Conservation (phyloP, 2,113 vertebrate species). For the Ophthalmolycus amberensis region DNA sequence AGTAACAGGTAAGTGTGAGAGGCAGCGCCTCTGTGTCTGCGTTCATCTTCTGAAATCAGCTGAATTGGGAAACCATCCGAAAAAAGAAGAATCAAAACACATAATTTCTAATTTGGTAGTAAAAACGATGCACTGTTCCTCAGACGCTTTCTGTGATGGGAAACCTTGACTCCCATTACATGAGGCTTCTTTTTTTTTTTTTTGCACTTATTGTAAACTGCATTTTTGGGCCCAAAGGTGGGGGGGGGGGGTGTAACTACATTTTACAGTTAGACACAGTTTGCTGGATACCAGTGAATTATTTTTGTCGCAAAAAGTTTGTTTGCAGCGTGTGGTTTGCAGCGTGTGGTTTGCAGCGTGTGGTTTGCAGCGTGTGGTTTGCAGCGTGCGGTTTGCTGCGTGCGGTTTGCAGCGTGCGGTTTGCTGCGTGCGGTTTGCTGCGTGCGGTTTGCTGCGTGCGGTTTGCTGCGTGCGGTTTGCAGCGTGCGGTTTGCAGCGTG, state of each 20-base stretch:
- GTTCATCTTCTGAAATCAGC: background rate
- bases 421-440: no score
- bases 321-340: background rate
- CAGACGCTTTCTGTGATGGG: background rate
- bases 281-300: background rate
- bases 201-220: no score
- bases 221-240: background rate
- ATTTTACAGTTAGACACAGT: background rate
- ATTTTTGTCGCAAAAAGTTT: background rate
- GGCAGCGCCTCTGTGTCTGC: conserved; percentile 51
- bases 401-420: background rate
- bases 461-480: background rate
- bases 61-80: no score
- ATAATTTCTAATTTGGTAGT: background rate
- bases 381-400: background rate
- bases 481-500: background rate
- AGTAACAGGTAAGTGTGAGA: conserved; percentile 38
- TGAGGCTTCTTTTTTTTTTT: no score
- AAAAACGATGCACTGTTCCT: background rate
- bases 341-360: background rate
- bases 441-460: no score
- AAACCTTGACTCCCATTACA: background rate
- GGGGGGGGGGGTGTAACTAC: no score
- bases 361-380: background rate
- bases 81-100: background rate